A percentile compares a stretch with the other conserved stretches of the same genome.
Conservation (phyloP, 53 echinoderm and acorn worm genomes). For the Stichopus horrens region DNA sequence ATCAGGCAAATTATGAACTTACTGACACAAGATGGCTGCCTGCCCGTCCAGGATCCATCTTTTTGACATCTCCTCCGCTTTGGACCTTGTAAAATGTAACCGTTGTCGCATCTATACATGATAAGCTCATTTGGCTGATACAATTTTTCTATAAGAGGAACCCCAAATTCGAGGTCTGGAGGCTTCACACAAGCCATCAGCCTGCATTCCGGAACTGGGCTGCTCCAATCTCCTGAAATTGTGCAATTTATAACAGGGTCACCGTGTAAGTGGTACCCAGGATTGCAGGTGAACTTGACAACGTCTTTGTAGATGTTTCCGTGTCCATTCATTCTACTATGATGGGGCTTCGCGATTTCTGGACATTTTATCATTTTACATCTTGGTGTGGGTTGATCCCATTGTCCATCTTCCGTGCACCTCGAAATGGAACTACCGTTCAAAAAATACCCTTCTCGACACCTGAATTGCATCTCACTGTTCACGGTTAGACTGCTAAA, state of each 20-base stretch:
- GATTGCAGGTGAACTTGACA: constrained; percentile 62
- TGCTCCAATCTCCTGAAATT: constrained; percentile 67
- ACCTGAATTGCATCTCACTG: constrained; percentile 42
- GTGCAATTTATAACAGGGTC: constrained; percentile 48
- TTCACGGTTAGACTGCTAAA: neutral
- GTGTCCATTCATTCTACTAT: constrained; percentile 18
- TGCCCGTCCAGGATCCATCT: constrained; percentile 64
- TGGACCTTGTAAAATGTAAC: constrained; percentile 66
- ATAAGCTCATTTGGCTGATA: constrained; percentile 53
- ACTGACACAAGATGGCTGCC: constrained; percentile 19
- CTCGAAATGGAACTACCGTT: constrained; percentile 37
- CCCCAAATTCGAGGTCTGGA: constrained; percentile 41
- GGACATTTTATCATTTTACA: constrained; percentile 50
- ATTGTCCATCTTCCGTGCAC: constrained; percentile 64
- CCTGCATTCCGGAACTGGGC: constrained; percentile 51
- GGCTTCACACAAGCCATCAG: constrained; percentile 59
- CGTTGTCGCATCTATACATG: constrained; percentile 68
- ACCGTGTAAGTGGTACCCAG: constrained; percentile 71
- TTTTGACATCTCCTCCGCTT: constrained; percentile 55
- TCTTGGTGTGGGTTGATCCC: constrained; percentile 59
- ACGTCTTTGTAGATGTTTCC: constrained; percentile 5
- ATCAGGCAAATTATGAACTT: constrained; percentile 1
- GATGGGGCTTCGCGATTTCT: neutral
- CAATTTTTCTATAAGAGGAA: constrained; percentile 50
- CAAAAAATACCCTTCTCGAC: constrained; percentile 61